phyloP scores from a whole-genome alignment of 2,113 vertebrate genomes.

The Antechinus flavipes region DNA sequence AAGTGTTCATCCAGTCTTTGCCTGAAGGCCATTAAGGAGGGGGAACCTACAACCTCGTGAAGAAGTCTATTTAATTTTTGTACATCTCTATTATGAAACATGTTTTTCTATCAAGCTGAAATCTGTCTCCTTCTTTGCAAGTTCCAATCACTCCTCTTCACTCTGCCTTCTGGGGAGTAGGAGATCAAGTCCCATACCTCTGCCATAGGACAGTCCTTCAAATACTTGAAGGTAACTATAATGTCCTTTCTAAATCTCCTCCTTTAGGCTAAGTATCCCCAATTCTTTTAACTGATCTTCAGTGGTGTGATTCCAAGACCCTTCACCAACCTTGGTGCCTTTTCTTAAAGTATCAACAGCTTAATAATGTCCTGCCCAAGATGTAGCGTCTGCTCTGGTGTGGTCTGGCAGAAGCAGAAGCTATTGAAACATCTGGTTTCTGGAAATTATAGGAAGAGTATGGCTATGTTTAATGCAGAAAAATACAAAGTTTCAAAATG shows the following conservation, averaged over 20 bases:
- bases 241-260: neutral
- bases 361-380: neutral
- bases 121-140: neutral
- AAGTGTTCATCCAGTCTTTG: neutral
- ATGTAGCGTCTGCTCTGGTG: neutral
- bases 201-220: neutral
- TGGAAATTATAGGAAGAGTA: neutral
- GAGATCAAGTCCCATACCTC: neutral
- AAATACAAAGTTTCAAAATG: neutral
- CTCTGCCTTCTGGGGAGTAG: neutral
- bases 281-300: neutral
- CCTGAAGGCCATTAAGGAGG: neutral
- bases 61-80: neutral
- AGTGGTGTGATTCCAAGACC: neutral
- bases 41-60: neutral
- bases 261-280: neutral
- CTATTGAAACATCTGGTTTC: neutral
- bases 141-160: neutral
- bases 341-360: neutral
- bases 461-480: neutral
- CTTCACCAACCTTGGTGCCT: neutral
- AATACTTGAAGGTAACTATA: neutral
- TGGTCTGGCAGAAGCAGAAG: neutral
- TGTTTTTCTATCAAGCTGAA: neutral
- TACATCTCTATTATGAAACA: neutral